phyloP scores from a whole-genome alignment of 2,888 invertebrate species.

The Mactromeris polynyma region DNA sequence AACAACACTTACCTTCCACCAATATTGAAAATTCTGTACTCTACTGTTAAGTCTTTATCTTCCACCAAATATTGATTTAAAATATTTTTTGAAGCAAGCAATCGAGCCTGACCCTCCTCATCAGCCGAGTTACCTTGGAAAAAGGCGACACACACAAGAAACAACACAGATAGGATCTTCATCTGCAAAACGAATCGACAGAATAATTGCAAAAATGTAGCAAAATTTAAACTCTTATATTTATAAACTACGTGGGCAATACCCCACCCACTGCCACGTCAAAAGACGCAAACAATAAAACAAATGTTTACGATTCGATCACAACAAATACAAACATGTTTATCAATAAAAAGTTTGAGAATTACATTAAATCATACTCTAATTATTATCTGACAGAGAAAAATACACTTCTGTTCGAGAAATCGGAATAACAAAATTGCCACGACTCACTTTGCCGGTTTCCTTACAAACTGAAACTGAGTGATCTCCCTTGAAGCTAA shows the following conservation, averaged over 20 bases:
- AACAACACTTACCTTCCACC: constrained; percentile 90
- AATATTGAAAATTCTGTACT: constrained; percentile 97
- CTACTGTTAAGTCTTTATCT: constrained; percentile 97
- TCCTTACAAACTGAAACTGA: not conserved
- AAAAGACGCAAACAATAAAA: not conserved
- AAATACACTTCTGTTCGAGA: not conserved
- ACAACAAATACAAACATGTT: not conserved
- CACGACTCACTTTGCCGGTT: constrained; percentile 44
- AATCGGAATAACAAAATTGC: not conserved
- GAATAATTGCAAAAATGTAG: not conserved
- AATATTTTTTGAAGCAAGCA: constrained; percentile 97
- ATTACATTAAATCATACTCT: not conserved
- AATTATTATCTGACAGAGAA: not conserved
- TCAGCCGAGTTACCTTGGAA: constrained; percentile 76
- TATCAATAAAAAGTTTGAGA: not conserved
- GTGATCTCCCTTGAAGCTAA: not conserved
- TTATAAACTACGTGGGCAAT: not conserved
- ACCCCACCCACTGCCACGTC: constrained; percentile 57
- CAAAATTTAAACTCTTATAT: not conserved
- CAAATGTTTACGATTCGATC: not conserved
- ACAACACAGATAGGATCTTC: constrained; percentile 74
- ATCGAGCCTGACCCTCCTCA: constrained; percentile 92
- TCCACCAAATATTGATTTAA: constrained; percentile 98
- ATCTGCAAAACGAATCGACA: constrained; percentile 72
- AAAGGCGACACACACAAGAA: constrained; percentile 71